Conservation (phyloP, 2,113 vertebrate genomes). For the Semnornis frantzii region DNA sequence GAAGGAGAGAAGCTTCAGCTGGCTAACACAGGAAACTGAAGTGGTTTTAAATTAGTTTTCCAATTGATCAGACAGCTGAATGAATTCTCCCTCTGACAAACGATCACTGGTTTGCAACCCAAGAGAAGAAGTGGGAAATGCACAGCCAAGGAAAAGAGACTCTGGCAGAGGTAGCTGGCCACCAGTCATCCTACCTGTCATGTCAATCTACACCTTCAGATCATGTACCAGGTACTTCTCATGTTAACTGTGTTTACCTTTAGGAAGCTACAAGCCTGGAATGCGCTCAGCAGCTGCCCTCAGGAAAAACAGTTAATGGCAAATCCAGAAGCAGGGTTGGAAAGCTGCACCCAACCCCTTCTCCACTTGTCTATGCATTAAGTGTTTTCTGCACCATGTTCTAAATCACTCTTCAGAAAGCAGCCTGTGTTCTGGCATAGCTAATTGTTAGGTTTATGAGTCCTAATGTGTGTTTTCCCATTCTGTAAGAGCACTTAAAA, state of each 20-base stretch:
- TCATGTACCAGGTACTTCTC: neutral
- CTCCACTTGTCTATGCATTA: rapidly evolving
- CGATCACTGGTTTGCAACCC: neutral
- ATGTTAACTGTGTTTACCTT: neutral
- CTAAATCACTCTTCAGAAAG: neutral
- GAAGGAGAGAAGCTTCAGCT: neutral
- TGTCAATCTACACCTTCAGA: conserved; percentile 2
- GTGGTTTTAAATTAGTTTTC: conserved; percentile 2
- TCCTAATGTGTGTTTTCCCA: neutral
- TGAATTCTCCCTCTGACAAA: neutral
- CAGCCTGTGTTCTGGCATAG: neutral
- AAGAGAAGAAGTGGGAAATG: neutral
- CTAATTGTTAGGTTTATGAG: neutral
- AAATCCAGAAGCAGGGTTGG: neutral
- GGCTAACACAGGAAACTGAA: neutral
- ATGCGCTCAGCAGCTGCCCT: neutral
- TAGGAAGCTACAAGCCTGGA: neutral
- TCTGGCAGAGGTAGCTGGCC: neutral
- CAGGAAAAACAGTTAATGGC: neutral
- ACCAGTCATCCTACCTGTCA: neutral
- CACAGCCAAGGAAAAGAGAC: neutral
- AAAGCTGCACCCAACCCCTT: neutral
- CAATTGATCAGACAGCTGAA: neutral
- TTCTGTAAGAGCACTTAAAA: neutral
- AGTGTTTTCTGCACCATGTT: neutral